Base-by-base conservation (phyloP, 1,140 invertebrate species). In the Ladona fulva region DNA sequence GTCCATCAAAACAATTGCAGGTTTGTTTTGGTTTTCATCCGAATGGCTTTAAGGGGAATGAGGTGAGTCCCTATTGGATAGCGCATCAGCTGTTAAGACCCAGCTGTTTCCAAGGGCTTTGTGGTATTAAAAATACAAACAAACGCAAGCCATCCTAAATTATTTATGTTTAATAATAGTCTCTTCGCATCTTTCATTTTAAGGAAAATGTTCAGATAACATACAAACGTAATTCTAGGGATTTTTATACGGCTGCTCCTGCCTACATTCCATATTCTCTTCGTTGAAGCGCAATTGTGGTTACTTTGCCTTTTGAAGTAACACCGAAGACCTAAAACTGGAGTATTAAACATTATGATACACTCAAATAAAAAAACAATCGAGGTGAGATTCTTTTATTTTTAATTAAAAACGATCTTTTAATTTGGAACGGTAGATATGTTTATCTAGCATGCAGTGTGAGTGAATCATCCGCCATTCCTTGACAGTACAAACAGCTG, bases 401-500 rank as follows among this genome's bases (percentile, higher is more conserved):
- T 22, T 66, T 66, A 19, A 66, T 66, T 6, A 3, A 19, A 12
- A 22, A 66, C 19, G 44, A 11, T 52, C 52, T 22, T 3, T 12
- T 66, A 19, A 37, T 37, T 5, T 37, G 29, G 29, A 37, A 66
- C n/a, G 52, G 52, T 66, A 66, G 3, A 66, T 16, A 12, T 66
- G 52, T 66, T 6, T 66, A 19, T 66, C 52, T 66, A 12, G 52
- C 52, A 66, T 66, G 52, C 52, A 66, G 5, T 16, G 16, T 66
- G 14, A 19, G 52, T 66, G 52, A 66, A 66, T 66, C 52, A 66
- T 66, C 52, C 52, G 52, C 52, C 52, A 66, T 66, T 66, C 52
- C 52, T 66, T 66, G 52, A 66, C 52, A 66, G 52, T 66, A 66
- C 52, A 66, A 66, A 66, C 52, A 66, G 52, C 52, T 66, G 52